A percentile compares a stretch with the other conserved stretches of the same genome.
phyloP scores from a whole-genome alignment of 2,113 vertebrate genomes.

The Gymnorhina tibicen region DNA sequence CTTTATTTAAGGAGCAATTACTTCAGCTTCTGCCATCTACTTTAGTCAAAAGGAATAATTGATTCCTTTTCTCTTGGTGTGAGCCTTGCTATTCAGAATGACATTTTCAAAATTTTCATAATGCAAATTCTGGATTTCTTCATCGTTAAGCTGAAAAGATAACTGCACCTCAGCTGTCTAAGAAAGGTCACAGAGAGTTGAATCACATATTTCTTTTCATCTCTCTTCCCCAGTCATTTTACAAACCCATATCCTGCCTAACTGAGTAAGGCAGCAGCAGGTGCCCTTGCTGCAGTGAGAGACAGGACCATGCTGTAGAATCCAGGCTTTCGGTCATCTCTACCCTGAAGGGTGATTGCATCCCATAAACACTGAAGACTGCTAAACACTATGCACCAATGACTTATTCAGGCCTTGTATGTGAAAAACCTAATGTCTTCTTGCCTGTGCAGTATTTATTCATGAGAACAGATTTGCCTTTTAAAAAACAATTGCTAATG shows the following conservation, averaged over 20 bases:
- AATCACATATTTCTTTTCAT: background rate
- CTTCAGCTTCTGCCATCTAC: background rate
- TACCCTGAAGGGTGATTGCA: background rate
- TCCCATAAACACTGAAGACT: background rate
- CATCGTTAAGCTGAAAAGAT: background rate
- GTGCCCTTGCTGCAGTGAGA: background rate
- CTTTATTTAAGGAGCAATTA: constrained; percentile 42
- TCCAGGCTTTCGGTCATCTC: background rate
- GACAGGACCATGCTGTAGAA: background rate
- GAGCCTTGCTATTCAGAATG: background rate
- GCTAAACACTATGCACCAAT: background rate
- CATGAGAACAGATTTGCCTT: background rate
- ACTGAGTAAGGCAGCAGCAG: background rate
- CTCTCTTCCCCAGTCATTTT: background rate
- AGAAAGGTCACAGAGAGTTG: background rate
- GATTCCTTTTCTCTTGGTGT: background rate
- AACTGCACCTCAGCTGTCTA: background rate
- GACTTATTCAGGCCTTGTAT: background rate
- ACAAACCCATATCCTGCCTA: background rate
- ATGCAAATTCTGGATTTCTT: background rate
- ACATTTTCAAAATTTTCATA: background rate
- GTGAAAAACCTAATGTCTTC: background rate
- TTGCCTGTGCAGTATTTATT: background rate
- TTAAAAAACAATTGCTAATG: background rate
- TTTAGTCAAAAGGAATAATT: constrained; percentile 1